Percentiles rank a stretch among this genome's conserved stretches.
Conservation (phyloP, 2,113 vertebrate genomes). For the Vulpes vulpes region DNA sequence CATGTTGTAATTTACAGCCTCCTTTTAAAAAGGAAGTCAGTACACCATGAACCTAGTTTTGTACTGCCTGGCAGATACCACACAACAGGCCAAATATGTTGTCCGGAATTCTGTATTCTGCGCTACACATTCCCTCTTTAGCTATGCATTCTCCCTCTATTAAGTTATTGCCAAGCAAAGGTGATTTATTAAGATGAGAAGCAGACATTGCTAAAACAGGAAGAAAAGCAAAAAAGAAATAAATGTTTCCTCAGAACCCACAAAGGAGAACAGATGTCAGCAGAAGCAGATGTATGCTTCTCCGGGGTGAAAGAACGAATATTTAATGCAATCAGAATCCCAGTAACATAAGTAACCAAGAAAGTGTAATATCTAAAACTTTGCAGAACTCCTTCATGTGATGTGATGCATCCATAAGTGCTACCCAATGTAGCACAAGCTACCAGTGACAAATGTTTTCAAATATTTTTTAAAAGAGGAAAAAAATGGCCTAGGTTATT, state of each 20-base stretch:
- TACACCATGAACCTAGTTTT: background rate
- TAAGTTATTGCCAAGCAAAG: conserved; percentile 74
- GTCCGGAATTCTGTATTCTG: conserved; percentile 32
- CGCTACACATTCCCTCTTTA: conserved; percentile 47
- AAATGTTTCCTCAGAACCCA: conserved; percentile 79
- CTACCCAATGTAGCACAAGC: conserved; percentile 34
- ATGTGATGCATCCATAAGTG: background rate
- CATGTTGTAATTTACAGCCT: background rate
- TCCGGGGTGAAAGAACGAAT: conserved; percentile 69
- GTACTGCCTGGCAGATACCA: background rate
- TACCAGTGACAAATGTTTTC: background rate
- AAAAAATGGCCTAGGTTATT: conserved; percentile 19
- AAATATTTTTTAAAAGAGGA: conserved; percentile 52
- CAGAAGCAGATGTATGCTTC: conserved; percentile 79
- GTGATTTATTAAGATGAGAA: conserved; percentile 83
- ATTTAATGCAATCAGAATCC: conserved; percentile 74
- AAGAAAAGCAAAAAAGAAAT: conserved; percentile 78
- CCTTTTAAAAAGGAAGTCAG: background rate
- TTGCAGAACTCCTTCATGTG: conserved; percentile 42
- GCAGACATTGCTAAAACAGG: conserved; percentile 78
- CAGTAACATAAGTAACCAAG: conserved; percentile 61
- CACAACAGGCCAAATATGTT: background rate
- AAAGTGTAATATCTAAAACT: conserved; percentile 60
- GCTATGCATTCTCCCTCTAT: conserved; percentile 63
- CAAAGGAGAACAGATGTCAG: conserved; percentile 81